A percentile compares a stretch with the other conserved stretches of the same genome.
These are phyloP conservation scores for Malaclemys terrapin DNA, from an alignment of 2,113 vertebrate genomes.

Conservation along the genomic window DNA sequence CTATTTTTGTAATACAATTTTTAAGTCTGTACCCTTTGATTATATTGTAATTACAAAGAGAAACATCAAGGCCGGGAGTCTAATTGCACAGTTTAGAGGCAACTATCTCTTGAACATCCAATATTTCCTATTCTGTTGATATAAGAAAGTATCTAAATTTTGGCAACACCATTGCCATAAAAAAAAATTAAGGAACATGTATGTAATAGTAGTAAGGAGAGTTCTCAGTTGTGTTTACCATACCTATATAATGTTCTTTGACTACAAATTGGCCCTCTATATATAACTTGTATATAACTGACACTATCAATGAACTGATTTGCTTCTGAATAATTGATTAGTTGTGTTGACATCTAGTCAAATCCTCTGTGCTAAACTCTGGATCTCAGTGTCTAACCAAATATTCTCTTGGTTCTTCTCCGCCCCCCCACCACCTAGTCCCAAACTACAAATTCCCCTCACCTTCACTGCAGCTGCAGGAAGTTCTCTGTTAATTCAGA, in stretches of 20 bases:
- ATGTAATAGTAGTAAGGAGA: not conserved
- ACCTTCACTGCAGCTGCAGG: not conserved
- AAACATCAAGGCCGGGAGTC: not conserved
- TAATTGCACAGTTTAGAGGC: not conserved
- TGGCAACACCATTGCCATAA: fast-evolving
- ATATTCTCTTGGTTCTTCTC: not conserved
- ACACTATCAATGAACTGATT: not conserved
- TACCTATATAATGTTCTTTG: not conserved
- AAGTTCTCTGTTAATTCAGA: not conserved
- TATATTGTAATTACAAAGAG: not conserved
- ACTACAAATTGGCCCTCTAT: not conserved
- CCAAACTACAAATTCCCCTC: not conserved
- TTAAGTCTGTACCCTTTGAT: not conserved
- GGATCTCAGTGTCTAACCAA: not conserved
- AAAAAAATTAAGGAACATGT: not conserved
- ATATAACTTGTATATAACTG: not conserved
- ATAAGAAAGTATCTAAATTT: not conserved
- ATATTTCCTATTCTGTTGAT: not conserved
- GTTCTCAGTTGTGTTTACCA: not conserved
- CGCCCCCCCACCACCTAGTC: not conserved
- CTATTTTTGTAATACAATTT: not conserved
- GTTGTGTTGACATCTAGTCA: not conserved
- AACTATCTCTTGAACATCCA: not conserved
- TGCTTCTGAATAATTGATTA: not conserved
- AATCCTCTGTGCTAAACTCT: not conserved